Base-by-base conservation (phyloP, 2,888 invertebrate species). In the Bellardia pandia region DNA sequence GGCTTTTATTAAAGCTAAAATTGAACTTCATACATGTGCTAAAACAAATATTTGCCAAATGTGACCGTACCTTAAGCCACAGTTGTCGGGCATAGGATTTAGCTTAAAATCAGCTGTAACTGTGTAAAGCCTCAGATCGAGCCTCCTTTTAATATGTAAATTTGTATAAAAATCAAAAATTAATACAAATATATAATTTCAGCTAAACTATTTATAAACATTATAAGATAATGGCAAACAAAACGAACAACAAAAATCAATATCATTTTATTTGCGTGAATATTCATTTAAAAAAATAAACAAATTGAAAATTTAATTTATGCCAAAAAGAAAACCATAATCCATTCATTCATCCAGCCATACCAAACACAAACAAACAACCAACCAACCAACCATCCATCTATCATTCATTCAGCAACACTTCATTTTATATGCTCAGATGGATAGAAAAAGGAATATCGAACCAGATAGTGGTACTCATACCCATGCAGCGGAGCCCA, bases 271-370 rank as follows among this genome's bases (percentile, higher is more conserved):
- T 68, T 74, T 68, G 45, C 37, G 42, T 60, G 72, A 74, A 80
- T 83, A 83, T 76, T 80, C 42, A 86, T 76, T 69, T 76, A 60
- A 23, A 75, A 75, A 75, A 48, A 66, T 71, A 79, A 85, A 85
- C 56, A 88, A 89, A 87, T 84, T 88, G 85, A 81, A 85, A 86
- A 89, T 89, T 89, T 86, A 88, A 89, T 89, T 89, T 89, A 86
- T 88, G 88, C 87, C 87, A 88, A 88, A 89, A 80, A 80, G 85
- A 88, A 89, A 88, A 82, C 87, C 85, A 89, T 89, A 89, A 89
- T 89, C 89, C 88, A 89, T 89, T 88, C 88, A 89, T 89, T 30
- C 80, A 79, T 53, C 60, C 79, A 79, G 56, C 60, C 79, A 72
- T 7, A 48, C 40, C 74, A 51, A 75, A 69, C 37, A 80, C 62